Conservation (phyloP, 2,113 vertebrate genomes). For the Apus apus region DNA sequence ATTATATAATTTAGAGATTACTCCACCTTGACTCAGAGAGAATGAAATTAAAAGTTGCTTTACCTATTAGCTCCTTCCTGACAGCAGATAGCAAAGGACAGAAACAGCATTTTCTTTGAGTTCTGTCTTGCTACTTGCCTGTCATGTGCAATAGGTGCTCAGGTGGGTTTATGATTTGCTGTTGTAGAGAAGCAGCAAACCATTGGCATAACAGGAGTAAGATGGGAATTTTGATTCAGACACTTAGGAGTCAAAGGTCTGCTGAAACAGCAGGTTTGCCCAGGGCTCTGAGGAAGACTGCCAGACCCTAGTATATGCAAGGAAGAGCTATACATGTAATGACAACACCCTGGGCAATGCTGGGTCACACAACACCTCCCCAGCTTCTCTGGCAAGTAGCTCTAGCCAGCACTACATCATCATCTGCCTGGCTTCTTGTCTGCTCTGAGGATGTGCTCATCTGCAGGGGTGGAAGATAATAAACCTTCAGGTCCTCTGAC, state of each 20-base stretch:
- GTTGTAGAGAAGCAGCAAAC: neutral
- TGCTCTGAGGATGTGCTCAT: neutral
- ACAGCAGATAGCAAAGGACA: neutral
- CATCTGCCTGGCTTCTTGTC: neutral
- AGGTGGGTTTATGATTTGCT: neutral
- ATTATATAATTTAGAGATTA: neutral
- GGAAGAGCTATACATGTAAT: accelerated
- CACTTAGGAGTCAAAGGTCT: neutral
- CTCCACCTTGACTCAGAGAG: neutral
- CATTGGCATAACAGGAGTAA: neutral
- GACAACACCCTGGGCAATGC: neutral
- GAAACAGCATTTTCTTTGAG: neutral
- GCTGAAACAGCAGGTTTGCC: neutral
- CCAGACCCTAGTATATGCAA: neutral
- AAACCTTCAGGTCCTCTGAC: neutral
- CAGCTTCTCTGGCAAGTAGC: neutral
- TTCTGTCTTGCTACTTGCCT: neutral
- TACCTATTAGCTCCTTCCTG: neutral
- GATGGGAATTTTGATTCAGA: neutral
- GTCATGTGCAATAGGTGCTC: neutral
- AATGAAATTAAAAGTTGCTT: conserved; percentile 30
- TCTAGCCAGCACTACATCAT: neutral
- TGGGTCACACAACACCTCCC: neutral
- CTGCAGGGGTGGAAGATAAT: neutral
- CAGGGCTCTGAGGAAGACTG: neutral